Percentiles rank a stretch among this genome's conserved stretches.
Conservation (phyloP, 2,113 vertebrate species). For the Anarrhichthys ocellatus region DNA sequence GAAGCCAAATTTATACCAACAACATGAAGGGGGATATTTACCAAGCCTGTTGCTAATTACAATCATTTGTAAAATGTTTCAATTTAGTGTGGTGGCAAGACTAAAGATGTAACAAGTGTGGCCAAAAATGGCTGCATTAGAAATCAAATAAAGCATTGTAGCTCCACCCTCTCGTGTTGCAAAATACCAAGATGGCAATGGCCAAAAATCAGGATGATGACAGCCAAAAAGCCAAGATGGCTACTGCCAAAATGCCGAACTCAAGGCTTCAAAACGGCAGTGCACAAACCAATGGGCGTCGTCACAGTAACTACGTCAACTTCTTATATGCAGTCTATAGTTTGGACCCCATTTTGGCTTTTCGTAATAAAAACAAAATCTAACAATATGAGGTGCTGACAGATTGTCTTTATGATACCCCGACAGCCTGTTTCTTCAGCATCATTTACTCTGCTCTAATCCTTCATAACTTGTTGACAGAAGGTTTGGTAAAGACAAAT, state of each 20-base stretch:
- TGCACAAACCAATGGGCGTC: no score
- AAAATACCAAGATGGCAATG: background rate
- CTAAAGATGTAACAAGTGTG: background rate
- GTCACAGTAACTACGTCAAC: background rate
- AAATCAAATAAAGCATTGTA: background rate
- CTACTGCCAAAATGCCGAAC: no score
- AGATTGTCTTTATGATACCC: background rate
- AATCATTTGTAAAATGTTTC: background rate
- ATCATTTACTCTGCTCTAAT: constrained; percentile 14
- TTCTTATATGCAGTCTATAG: background rate
- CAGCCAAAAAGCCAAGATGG: no score
- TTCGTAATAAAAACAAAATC: background rate
- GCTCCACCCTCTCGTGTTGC: background rate
- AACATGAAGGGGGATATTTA: background rate
- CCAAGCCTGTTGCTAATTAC: background rate
- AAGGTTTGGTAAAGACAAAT: constrained; percentile 49
- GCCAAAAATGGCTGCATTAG: background rate
- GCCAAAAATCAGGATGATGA: background rate
- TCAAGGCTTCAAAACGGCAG: no score
- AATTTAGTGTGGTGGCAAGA: background rate
- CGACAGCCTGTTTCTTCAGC: background rate
- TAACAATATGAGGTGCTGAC: background rate
- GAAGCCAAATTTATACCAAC: background rate
- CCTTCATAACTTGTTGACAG: constrained; percentile 7
- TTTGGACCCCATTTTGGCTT: background rate